These are phyloP conservation scores for Chaetogeoica ovagalla DNA, from an alignment of 2,888 invertebrate species.

Conservation along the genomic window DNA sequence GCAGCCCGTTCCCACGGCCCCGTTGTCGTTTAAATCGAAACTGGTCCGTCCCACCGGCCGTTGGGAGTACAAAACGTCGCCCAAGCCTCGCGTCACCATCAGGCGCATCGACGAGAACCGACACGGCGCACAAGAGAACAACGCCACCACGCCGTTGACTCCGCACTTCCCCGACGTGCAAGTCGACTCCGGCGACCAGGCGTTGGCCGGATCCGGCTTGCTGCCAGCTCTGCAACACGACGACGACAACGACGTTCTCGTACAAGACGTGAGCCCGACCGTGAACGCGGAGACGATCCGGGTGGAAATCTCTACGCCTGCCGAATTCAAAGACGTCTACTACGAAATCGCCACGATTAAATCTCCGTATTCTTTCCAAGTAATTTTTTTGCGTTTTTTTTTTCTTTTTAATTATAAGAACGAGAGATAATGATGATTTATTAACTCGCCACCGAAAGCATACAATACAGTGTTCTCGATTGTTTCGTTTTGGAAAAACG, in stretches of 20 bases:
- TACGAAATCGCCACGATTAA: conserved; percentile 89
- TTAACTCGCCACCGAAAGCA: no score
- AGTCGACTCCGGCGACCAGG: conserved; percentile 66
- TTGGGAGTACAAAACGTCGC: conserved; percentile 89
- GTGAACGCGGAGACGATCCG: conserved; percentile 78
- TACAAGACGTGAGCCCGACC: conserved; percentile 59
- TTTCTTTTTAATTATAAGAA: no score
- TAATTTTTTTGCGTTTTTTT: conserved; percentile 59
- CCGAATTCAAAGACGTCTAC: conserved; percentile 81
- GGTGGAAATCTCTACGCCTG: conserved; percentile 85
- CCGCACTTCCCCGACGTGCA: conserved; percentile 58
- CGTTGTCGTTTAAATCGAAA: conserved; percentile 78
- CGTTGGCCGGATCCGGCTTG: conserved; percentile 70
- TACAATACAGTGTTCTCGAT: no score
- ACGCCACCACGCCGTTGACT: conserved; percentile 58
- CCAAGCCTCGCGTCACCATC: conserved; percentile 82
- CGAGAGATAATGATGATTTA: no score
- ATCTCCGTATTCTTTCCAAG: conserved; percentile 88
- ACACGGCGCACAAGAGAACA: conserved; percentile 52
- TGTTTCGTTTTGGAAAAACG: neutral
- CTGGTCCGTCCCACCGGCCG: conserved; percentile 80
- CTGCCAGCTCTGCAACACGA: conserved; percentile 58
- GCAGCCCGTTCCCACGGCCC: conserved; percentile 60
- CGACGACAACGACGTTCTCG: conserved; percentile 57
- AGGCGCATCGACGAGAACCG: conserved; percentile 68